Conservation (phyloP, 2,888 invertebrate species). For the Drosophila tanythrix region DNA sequence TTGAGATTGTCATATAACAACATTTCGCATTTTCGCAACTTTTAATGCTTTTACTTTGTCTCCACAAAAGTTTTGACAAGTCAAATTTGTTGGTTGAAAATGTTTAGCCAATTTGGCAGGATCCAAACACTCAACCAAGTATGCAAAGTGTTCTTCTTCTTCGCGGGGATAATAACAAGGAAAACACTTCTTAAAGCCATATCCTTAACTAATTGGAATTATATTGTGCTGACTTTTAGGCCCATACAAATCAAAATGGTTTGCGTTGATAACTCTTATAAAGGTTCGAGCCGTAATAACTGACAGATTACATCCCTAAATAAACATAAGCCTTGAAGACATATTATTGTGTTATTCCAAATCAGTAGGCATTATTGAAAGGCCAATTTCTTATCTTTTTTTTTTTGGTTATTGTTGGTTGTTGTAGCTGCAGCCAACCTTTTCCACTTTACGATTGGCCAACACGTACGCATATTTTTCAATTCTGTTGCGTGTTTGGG, state of each 20-base stretch:
- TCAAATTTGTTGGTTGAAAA: conserved; percentile 3
- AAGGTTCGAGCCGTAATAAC: background rate
- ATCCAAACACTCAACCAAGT: conserved; percentile 3
- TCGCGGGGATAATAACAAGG: background rate
- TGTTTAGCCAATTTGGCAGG: conserved; percentile 25
- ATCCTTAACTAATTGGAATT: background rate
- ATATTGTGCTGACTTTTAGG: background rate
- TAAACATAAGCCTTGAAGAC: conserved; percentile 8
- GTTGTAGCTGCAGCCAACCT: conserved; percentile 1
- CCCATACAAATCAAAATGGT: background rate
- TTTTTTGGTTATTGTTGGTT: background rate
- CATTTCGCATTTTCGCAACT: conserved; percentile 5
- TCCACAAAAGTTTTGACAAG: conserved; percentile 33
- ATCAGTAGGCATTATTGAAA: conserved; percentile 18
- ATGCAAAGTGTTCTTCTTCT: conserved; percentile 3
- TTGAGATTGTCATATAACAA: background rate
- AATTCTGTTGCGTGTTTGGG: background rate
- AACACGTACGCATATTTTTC: conserved; percentile 50
- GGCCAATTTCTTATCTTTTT: background rate
- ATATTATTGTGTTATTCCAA: background rate
- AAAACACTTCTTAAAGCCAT: background rate
- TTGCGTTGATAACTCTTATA: background rate
- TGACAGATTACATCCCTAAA: background rate
- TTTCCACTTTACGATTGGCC: conserved; percentile 30
- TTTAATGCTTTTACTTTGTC: conserved; percentile 9